These are phyloP conservation scores for Zoanthus sansibaricus DNA, from an alignment of 92 coral and sea anemone species.

Conservation along the genomic window DNA sequence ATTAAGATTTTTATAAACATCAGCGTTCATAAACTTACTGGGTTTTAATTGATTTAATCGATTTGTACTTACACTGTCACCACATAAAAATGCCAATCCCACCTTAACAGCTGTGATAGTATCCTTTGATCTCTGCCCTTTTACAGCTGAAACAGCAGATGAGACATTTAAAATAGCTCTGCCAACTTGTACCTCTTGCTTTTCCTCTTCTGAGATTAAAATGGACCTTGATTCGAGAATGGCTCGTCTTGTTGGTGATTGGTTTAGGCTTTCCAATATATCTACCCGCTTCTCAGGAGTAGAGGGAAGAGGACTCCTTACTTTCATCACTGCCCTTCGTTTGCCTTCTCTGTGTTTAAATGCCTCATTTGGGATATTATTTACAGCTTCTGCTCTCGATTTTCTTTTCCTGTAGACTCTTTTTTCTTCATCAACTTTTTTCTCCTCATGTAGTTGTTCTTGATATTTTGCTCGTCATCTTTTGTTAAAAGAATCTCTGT, in stretches of 20 bases:
- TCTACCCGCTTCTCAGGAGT: constrained; percentile 40
- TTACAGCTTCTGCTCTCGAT: background rate
- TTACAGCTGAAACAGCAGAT: constrained; percentile 39
- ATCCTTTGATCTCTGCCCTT: constrained; percentile 51
- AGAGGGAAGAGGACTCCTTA: constrained; percentile 29
- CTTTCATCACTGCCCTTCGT: constrained; percentile 21
- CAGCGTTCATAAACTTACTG: constrained; percentile 1
- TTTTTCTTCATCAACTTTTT: background rate
- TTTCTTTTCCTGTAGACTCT: background rate
- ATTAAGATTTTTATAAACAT: background rate
- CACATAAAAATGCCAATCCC: constrained; percentile 49
- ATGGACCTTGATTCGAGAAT: constrained; percentile 3
- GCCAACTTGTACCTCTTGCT: constrained; percentile 29
- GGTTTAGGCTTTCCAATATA: constrained; percentile 26
- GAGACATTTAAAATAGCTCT: constrained; percentile 25
- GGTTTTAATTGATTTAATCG: background rate
- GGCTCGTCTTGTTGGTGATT: constrained; percentile 6
- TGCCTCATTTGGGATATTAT: background rate
- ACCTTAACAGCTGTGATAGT: constrained; percentile 41
- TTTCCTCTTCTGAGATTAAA: constrained; percentile 26
- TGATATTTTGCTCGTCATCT: background rate
- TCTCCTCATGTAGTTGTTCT: background rate
- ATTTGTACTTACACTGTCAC: constrained; percentile 18
- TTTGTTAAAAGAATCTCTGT: background rate
- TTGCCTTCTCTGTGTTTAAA: constrained; percentile 19